These are phyloP conservation scores for Glyptemys insculpta DNA, from an alignment of 2,797 vertebrate species.

Conservation along the genomic window DNA sequence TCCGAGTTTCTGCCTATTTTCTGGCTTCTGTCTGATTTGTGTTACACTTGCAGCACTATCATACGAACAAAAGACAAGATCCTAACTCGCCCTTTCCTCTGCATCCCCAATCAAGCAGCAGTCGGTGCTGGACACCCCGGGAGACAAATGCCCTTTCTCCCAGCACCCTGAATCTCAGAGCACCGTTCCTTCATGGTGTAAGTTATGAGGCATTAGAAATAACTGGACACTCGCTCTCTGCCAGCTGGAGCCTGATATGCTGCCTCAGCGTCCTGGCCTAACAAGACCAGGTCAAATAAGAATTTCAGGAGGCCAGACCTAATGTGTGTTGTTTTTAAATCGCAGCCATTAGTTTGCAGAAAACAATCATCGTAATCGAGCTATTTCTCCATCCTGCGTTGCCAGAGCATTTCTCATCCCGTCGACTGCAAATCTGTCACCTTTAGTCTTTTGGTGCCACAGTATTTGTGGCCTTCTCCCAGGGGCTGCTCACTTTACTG, in stretches of 20 bases:
- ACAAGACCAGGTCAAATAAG: constrained; percentile 48
- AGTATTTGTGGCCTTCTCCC: background rate
- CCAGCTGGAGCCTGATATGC: constrained; percentile 31
- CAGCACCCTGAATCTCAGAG: background rate
- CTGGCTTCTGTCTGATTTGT: background rate
- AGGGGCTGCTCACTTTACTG: background rate
- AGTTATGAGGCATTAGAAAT: constrained; percentile 66
- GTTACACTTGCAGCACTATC: background rate
- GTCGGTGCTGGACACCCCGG: background rate
- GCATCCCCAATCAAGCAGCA: background rate
- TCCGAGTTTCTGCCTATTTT: background rate
- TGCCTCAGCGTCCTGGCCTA: constrained; percentile 21
- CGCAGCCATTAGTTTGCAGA: background rate
- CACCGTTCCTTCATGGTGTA: background rate
- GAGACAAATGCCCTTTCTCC: background rate
- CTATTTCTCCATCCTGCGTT: background rate
- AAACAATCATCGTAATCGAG: background rate
- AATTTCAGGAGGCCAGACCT: constrained; percentile 48
- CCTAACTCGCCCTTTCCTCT: background rate
- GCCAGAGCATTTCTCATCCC: background rate
- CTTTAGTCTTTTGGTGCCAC: background rate
- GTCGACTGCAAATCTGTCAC: background rate
- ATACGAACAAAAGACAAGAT: background rate
- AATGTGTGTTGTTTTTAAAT: constrained; percentile 25
- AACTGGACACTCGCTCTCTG: constrained; percentile 56